Base-by-base conservation (phyloP, 1,140 invertebrate genomes). In the Anastrepha ludens region DNA sequence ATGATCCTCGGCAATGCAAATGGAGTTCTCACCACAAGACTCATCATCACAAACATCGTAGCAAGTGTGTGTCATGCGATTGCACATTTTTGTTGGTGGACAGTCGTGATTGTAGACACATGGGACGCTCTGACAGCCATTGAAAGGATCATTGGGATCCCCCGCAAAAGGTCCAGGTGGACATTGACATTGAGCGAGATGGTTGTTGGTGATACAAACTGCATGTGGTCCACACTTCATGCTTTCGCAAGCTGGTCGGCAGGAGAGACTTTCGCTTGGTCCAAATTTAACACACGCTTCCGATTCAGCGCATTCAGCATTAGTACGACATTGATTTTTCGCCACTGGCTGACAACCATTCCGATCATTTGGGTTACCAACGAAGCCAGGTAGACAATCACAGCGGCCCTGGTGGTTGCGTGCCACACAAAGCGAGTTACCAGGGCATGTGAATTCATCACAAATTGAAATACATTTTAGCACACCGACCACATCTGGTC, bases 21-120 rank as follows among this genome's bases (percentile, higher is more conserved):
- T 96, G 11, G 98, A 97, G 93, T 98, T 98, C 47, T 95, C 95
- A 1, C 97, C 98, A 91, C 98, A 98, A 8, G 96, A 95, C 89
- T 97, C 96, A 91, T 96, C 95, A 88, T 95, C 95, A 91, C 97
- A 98, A 17, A 96, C 97, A 92, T 97, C 96, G 88, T 95, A 95
- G 89, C 97, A 98, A n/a, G 95, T 96, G 91, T 97, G 96, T 2
- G 96, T 96, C 88, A 98, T 93, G 55, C 97, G 94, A 90, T 98
- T 96, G 90, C 97, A 98, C 60, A 97, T 93, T 91, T 98, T 96
- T 55, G 95, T 95, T 2, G 95, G 93, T 15, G 96, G 96, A 91
- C 97, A 98, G 90, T 98, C 97, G 47, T 95, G 95, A 90, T 98
- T 98, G 90, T 97, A 97, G 47, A 98, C 96, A 91, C 97, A 98